Conservation (phyloP, 2,888 invertebrate genomes). For the Drosophila nigricruria region DNA sequence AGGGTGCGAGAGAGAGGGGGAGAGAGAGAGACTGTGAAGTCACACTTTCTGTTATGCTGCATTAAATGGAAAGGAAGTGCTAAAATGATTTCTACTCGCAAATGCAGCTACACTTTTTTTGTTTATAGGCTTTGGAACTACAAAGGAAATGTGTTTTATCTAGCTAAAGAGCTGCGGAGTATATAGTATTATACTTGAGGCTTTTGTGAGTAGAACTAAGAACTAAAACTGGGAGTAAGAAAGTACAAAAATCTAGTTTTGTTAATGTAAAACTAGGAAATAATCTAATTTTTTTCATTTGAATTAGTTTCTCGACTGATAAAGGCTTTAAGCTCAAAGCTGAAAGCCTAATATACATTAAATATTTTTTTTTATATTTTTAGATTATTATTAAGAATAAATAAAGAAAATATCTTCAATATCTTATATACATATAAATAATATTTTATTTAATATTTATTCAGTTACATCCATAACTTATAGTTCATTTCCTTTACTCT, state of each 20-base stretch:
- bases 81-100: constrained; percentile 16
- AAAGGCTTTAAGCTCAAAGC: too few species aligned
- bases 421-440: too few species aligned
- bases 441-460: neutral
- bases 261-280: neutral
- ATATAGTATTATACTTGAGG: neutral
- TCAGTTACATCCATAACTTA: neutral
- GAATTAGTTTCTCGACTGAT: too few species aligned
- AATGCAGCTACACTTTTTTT: constrained; percentile 2
- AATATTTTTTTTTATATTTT: too few species aligned
- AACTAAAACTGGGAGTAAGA: too few species aligned
- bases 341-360: too few species aligned
- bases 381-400: too few species aligned
- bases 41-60: constrained; percentile 24
- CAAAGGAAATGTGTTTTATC: neutral
- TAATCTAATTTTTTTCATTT: too few species aligned
- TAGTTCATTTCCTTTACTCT: neutral
- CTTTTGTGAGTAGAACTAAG: neutral
- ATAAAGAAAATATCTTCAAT: too few species aligned
- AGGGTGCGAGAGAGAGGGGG: neutral
- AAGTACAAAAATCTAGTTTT: neutral
- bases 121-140: constrained; percentile 1
- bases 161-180: neutral
- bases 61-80: constrained; percentile 22
- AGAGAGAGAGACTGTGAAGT: neutral